Evolutionary conservation across 2,113 vertebrate species (phyloP).

Genomic region (Emberiza fucata): DNA sequence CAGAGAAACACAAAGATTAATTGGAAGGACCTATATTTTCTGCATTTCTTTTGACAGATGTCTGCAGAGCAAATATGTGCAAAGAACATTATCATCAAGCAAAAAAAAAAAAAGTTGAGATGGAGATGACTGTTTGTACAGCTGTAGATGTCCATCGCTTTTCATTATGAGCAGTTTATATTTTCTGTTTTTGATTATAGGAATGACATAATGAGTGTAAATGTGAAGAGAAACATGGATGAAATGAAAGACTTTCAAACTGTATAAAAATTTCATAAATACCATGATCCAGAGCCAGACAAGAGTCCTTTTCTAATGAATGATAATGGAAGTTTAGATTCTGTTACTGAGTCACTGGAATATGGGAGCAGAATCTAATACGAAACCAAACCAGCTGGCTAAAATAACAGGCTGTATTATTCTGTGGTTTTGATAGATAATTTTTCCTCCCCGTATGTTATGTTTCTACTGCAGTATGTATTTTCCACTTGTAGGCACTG

Average conservation of each 20-base stretch:
- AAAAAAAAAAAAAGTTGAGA: background rate
- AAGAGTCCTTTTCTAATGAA: background rate
- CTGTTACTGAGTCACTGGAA: background rate
- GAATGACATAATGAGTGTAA: background rate
- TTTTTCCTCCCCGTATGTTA: background rate
- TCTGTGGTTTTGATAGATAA: background rate
- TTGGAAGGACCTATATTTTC: background rate
- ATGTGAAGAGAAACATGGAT: constrained; percentile 8
- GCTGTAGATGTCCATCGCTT: background rate
- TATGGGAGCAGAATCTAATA: background rate
- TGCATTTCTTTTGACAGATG: background rate
- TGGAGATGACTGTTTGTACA: background rate
- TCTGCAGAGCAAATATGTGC: background rate
- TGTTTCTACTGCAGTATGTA: background rate
- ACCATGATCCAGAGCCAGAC: background rate
- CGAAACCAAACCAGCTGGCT: background rate
- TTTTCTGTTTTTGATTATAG: constrained; percentile 9
- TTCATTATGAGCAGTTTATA: background rate
- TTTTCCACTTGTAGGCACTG: background rate
- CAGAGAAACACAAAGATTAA: background rate
- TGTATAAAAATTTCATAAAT: background rate
- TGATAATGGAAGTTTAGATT: background rate
- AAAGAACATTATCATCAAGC: background rate
- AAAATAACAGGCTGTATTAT: constrained; percentile 19
- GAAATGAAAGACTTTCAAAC: constrained; percentile 6